Percentiles rank a stretch among this genome's conserved stretches.
phyloP scores from a whole-genome alignment of 2,797 vertebrate genomes.

The Leptatherina wallacei region DNA sequence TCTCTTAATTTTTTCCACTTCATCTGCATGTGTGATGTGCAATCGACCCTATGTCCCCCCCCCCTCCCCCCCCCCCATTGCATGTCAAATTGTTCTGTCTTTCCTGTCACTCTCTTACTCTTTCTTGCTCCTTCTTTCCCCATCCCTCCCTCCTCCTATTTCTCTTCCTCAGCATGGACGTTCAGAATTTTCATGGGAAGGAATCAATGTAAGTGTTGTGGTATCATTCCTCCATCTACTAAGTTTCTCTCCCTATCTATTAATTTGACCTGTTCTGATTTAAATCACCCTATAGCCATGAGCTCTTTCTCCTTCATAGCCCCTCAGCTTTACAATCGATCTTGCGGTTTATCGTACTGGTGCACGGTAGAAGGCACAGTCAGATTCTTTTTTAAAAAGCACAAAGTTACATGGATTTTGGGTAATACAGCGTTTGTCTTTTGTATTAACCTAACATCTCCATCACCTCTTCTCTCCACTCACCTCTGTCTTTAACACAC shows the following conservation, averaged over 20 bases:
- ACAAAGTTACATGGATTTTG: slow-evolving; percentile 35
- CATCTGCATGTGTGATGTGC: slow-evolving; percentile 52
- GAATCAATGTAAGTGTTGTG: slow-evolving; percentile 95
- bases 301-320: slow-evolving; percentile 39
- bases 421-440: slow-evolving; percentile 55
- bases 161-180: slow-evolving; percentile 92
- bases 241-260: slow-evolving; percentile 40
- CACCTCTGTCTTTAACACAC: slow-evolving; percentile 79
- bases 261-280: slow-evolving; percentile 63
- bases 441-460: slow-evolving; percentile 76
- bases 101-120: slow-evolving; percentile 72
- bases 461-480: slow-evolving; percentile 75
- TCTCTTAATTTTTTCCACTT: slow-evolving; percentile 43
- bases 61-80: slow-evolving; percentile 29
- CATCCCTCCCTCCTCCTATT: slow-evolving; percentile 62
- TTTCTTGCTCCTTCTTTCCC: slow-evolving; percentile 55
- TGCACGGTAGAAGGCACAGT: slow-evolving; percentile 70
- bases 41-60: slow-evolving; percentile 30
- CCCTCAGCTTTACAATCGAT: slow-evolving; percentile 46
- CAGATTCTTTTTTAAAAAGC: slow-evolving; percentile 25
- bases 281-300: slow-evolving; percentile 69
- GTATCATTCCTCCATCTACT: slow-evolving; percentile 76
- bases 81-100: slow-evolving; percentile 68
- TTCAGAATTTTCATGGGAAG: slow-evolving; percentile 99
- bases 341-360: slow-evolving; percentile 57